Evolutionary conservation across 2,888 invertebrate genomes (phyloP), one percentile per base, ranked within the genome.

Genomic region (Parnassius glacialis): DNA sequence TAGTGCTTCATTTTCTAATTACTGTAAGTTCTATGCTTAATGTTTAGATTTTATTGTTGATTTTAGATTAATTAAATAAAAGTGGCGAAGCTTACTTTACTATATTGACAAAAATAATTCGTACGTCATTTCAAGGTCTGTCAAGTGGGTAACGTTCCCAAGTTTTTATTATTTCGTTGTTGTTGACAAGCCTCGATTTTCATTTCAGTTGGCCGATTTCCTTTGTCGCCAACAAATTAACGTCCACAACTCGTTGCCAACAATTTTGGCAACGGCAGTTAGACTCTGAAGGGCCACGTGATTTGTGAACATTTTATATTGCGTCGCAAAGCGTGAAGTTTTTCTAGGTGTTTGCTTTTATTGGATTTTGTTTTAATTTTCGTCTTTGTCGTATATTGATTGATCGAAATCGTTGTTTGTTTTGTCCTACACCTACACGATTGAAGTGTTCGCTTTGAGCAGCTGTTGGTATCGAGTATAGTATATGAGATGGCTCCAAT

Each of bases 131-230:
- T 34, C 34, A 34, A 34, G 34, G 34, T 34, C 34, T 34, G 34
- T 34, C 90, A 91, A 90, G 92, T 92, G 80, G 76, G 87, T 77
- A 48, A 48, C 13, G 48, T 9, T 13, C n/a, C 13, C 10, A 42
- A 10, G 16, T 51, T 12, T 50, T 57, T 45, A 20, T 43, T 51
- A 20, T 43, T 51, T 50, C n/a, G 45, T 52, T n/a, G 34, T 10
- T n/a, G 52, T n/a, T 43, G 25, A 25, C 57, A 20, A n/a, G n/a
- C n/a, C 43, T 44, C 52, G 52, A 51, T 57, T 41, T 50, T 34
- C 34, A 34, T 34, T 51, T 55, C 16, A 16, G 44, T 63, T 59
- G 54, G 58, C 52, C n/a, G 57, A 48, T 63, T 20, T 43, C 13
- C 51, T 53, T 55, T 55, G 45, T 54, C 41, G n/a, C 52, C 45